Conservation (phyloP, 2,888 invertebrate genomes). For the Uropetala carovei region DNA sequence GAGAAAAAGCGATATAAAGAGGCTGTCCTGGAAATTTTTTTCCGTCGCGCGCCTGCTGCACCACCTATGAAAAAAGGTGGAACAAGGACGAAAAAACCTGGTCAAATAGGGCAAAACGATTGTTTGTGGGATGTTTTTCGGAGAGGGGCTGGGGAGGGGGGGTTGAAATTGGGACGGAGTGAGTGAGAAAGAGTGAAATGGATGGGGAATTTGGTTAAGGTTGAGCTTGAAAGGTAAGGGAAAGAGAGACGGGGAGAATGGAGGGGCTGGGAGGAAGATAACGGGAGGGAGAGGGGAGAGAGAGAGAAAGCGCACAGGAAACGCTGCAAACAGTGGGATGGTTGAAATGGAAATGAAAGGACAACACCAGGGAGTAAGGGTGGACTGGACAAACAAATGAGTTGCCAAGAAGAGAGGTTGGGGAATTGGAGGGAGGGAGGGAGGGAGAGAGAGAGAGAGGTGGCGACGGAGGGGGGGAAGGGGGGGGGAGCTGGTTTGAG, state of each 20-base stretch:
- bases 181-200: no score
- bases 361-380: conserved; percentile 4
- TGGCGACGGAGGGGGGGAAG: no score
- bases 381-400: conserved; percentile 28
- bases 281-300: neutral
- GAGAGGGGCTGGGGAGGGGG: no score
- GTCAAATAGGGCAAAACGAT: no score
- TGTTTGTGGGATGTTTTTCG: no score
- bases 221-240: neutral
- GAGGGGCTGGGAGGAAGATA: neutral
- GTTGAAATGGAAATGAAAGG: conserved; percentile 20
- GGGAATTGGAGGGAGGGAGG: no score
- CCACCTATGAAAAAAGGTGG: no score
- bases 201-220: no score
- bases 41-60: no score
- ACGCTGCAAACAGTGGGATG: neutral
- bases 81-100: no score
- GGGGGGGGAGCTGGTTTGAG: neutral
- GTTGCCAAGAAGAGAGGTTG: neutral
- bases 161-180: no score
- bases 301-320: neutral
- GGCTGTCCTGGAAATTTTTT: neutral
- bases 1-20: neutral
- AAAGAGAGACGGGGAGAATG: neutral
- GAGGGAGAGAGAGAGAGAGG: no score